These are phyloP conservation scores for Vicugna pacos DNA, from an alignment of 2,113 vertebrate genomes.

Conservation along the genomic window DNA sequence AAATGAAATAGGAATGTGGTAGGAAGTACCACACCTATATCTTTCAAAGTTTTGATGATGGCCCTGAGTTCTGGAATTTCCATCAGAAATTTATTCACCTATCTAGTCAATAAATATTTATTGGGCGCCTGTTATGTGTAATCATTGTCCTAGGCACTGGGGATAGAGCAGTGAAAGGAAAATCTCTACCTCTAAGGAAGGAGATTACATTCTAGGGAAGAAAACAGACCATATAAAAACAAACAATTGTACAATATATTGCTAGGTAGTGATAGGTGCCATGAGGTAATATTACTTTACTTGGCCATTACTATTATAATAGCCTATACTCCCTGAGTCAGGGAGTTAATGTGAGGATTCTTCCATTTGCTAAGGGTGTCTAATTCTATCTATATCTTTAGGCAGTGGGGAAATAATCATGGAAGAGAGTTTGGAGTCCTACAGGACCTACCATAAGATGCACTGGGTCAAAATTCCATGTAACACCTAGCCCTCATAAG, in stretches of 20 bases:
- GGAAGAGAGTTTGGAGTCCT: not conserved
- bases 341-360: not conserved
- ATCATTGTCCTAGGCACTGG: not conserved
- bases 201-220: not conserved
- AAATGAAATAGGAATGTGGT: not conserved
- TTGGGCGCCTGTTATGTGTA: not conserved
- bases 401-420: not conserved
- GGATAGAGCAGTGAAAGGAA: not conserved
- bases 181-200: not conserved
- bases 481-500: not conserved
- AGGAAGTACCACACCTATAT: not conserved
- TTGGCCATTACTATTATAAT: not conserved
- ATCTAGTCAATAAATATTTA: constrained; percentile 31
- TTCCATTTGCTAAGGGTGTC: not conserved
- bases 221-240: not conserved
- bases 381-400: not conserved
- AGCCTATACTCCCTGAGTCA: not conserved
- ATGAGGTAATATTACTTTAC: not conserved
- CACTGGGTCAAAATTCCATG: constrained; percentile 30
- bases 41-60: constrained; percentile 46
- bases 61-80: constrained; percentile 26
- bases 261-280: not conserved
- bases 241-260: not conserved
- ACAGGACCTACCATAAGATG: not conserved
- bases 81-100: not conserved